Evolutionary conservation across 1,140 invertebrate genomes (phyloP).

Genomic region (Calycopis cecrops): DNA sequence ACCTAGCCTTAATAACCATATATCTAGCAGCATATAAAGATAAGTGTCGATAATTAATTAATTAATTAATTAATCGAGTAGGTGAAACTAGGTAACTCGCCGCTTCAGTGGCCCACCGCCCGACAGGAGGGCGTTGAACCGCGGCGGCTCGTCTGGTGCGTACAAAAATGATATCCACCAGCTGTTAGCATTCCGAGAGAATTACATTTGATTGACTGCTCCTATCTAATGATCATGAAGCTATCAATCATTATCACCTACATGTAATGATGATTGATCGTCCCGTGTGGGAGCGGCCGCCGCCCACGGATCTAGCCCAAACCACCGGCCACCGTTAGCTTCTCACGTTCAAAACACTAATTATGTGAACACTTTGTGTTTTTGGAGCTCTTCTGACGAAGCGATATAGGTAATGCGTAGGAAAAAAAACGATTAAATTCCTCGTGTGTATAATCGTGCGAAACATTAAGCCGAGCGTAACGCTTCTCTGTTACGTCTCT

Average conservation of each 20-base stretch:
- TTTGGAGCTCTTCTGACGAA: too few species aligned
- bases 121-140: constrained; percentile 28
- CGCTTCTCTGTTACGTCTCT: too few species aligned
- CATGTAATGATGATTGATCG: constrained; percentile 12
- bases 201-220: constrained; percentile 14
- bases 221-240: constrained; percentile 12
- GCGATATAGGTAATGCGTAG: too few species aligned
- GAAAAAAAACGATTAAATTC: too few species aligned
- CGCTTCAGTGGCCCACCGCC: constrained; percentile 23
- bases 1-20: too few species aligned
- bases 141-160: constrained; percentile 28
- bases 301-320: too few species aligned
- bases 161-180: constrained; percentile 30
- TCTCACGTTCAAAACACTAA: too few species aligned
- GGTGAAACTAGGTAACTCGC: constrained; percentile 8
- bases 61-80: background rate
- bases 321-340: too few species aligned
- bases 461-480: too few species aligned
- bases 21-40: background rate
- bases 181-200: constrained; percentile 22
- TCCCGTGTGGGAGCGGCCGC: background rate
- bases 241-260: constrained; percentile 11
- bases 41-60: background rate
- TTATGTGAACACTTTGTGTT: too few species aligned
- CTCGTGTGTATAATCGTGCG: too few species aligned